These are phyloP conservation scores for Sparidentex hasta DNA, from an alignment of 2,797 vertebrate species.

Conservation along the genomic window DNA sequence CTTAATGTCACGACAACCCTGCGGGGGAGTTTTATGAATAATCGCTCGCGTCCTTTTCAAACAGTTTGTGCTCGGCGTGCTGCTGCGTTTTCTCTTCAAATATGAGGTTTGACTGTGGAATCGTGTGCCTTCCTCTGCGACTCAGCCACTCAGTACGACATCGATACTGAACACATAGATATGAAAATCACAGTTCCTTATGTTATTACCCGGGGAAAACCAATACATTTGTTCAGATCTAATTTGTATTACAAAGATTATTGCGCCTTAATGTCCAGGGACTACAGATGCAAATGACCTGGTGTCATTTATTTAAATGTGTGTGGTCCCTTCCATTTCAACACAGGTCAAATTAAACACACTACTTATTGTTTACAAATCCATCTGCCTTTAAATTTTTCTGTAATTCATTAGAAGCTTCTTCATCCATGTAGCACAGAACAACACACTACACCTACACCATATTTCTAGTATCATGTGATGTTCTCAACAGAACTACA, in stretches of 20 bases:
- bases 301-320: no score
- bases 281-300: no score
- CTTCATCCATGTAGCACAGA: not conserved
- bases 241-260: no score
- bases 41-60: slow-evolving; percentile 30
- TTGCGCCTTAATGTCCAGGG: no score
- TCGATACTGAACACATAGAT: not conserved
- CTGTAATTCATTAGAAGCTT: not conserved
- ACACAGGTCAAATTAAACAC: not conserved
- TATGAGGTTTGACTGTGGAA: not conserved
- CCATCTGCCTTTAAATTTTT: not conserved
- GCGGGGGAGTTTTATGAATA: slow-evolving; percentile 37
- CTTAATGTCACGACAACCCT: slow-evolving; percentile 32
- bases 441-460: not conserved
- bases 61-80: not conserved
- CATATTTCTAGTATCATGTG: not conserved
- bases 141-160: not conserved
- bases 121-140: not conserved
- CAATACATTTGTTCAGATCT: not conserved
- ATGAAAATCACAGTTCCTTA: not conserved
- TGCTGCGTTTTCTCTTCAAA: slow-evolving; percentile 24
- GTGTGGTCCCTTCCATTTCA: no score
- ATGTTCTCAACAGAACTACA: not conserved
- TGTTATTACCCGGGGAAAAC: not conserved
- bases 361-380: not conserved